A percentile compares a stretch with the other conserved stretches of the same genome.
Conservation (phyloP, 2,797 vertebrate species). For the Manis pentadactyla region DNA sequence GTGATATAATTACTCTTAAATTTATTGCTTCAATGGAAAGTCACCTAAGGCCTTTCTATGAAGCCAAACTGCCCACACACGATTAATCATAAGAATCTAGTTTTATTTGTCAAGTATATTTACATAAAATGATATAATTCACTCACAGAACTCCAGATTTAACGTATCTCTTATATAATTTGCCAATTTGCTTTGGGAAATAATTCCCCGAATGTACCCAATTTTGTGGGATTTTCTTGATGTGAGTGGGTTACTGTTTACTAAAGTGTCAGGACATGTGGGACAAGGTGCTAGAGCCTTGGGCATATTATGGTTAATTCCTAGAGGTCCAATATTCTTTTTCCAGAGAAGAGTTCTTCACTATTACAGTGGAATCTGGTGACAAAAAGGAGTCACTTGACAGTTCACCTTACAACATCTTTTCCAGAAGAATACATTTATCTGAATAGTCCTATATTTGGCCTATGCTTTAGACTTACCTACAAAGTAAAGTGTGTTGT, state of each 20-base stretch:
- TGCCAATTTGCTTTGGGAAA: conserved; percentile 22
- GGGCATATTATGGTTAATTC: conserved; percentile 9
- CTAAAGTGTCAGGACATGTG: neutral
- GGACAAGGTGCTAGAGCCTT: neutral
- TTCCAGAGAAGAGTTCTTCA: neutral
- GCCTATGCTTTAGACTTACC: conserved; percentile 69
- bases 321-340: conserved; percentile 1
- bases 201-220: neutral
- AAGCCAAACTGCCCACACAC: neutral
- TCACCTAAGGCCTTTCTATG: neutral
- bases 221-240: conserved; percentile 40
- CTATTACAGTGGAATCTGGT: conserved; percentile 29
- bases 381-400: neutral
- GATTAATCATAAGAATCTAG: conserved; percentile 36
- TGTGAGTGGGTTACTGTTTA: neutral
- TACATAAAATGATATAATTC: neutral
- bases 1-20: neutral
- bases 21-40: conserved; percentile 40
- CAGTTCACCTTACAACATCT: neutral
- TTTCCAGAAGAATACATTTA: conserved; percentile 39
- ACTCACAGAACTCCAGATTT: conserved; percentile 15
- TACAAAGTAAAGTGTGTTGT: conserved; percentile 74
- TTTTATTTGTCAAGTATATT: conserved; percentile 39
- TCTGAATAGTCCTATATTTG: neutral
- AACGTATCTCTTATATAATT: neutral